These are phyloP conservation scores for Eurytoma adleriae DNA, from an alignment of 2,888 invertebrate species.

Conservation along the genomic window DNA sequence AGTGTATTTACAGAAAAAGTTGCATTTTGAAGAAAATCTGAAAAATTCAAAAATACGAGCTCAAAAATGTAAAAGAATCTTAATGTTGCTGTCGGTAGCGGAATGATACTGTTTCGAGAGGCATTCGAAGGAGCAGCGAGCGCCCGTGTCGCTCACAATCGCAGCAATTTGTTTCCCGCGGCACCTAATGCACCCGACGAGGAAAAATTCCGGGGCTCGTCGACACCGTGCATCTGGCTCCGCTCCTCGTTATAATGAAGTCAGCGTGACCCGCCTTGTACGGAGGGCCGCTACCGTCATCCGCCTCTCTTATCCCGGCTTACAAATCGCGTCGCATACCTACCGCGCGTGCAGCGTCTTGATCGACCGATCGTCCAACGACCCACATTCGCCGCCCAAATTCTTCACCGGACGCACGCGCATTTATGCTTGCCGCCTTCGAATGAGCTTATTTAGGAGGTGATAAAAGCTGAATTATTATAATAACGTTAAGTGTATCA, in stretches of 20 bases:
- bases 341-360: constrained; percentile 1
- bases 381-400: too few species aligned
- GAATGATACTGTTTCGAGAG: not conserved
- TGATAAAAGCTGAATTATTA: too few species aligned
- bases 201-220: constrained; percentile 26
- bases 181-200: not conserved
- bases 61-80: too few species aligned
- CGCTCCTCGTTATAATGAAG: constrained; percentile 46
- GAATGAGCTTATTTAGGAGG: too few species aligned
- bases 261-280: constrained; percentile 28
- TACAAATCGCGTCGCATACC: constrained; percentile 35
- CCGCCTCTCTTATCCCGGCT: constrained; percentile 35
- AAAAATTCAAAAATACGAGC: too few species aligned
- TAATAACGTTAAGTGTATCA: too few species aligned
- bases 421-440: too few species aligned
- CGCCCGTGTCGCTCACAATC: not conserved
- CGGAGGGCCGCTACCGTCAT: constrained; percentile 13
- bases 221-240: not conserved
- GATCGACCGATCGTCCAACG: too few species aligned
- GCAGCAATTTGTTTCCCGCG: constrained; percentile 13
- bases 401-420: too few species aligned
- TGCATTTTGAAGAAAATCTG: too few species aligned
- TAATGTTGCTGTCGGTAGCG: too few species aligned
- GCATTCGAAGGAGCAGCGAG: not conserved
- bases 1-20: too few species aligned